A percentile compares a stretch with the other conserved stretches of the same genome.
Evolutionary conservation across 2,888 invertebrate genomes (phyloP).

Genomic region (Drosophila kambysellisi): DNA sequence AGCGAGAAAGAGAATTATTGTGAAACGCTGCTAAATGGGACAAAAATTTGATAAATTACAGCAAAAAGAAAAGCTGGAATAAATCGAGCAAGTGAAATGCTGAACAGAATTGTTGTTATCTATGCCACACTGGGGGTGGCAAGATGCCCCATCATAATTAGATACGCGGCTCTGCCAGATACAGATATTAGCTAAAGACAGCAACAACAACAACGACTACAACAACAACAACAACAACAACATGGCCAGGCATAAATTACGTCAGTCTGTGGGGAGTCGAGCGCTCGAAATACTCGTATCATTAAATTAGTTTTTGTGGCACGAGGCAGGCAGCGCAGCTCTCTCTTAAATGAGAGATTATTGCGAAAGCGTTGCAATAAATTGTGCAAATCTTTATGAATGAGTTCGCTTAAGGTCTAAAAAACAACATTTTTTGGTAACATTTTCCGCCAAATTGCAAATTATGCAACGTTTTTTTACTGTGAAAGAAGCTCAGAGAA

Average conservation of each 20-base stretch:
- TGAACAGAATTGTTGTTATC: constrained; percentile 46
- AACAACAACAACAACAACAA: neutral
- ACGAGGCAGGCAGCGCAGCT: too few relatives aligned
- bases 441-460: constrained; percentile 1
- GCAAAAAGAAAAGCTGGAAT: constrained; percentile 6
- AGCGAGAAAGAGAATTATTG: constrained; percentile 49
- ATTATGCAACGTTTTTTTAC: constrained; percentile 20
- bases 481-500: neutral
- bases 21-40: constrained; percentile 62
- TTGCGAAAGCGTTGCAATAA: constrained; percentile 67
- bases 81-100: constrained; percentile 35
- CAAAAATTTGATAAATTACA: constrained; percentile 76
- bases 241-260: constrained; percentile 51
- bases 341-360: constrained; percentile 72
- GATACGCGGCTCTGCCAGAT: constrained; percentile 57
- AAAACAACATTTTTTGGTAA: constrained; percentile 7
- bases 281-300: constrained; percentile 57
- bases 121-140: constrained; percentile 35
- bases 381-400: constrained; percentile 75
- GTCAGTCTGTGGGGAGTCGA: constrained; percentile 42
- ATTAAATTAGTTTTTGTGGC: constrained; percentile 74
- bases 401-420: constrained; percentile 51
- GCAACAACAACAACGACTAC: neutral
- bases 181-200: constrained; percentile 51
- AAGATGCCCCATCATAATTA: constrained; percentile 62